These are phyloP conservation scores for Solea solea DNA, from an alignment of 2,113 vertebrate species.

Conservation along the genomic window DNA sequence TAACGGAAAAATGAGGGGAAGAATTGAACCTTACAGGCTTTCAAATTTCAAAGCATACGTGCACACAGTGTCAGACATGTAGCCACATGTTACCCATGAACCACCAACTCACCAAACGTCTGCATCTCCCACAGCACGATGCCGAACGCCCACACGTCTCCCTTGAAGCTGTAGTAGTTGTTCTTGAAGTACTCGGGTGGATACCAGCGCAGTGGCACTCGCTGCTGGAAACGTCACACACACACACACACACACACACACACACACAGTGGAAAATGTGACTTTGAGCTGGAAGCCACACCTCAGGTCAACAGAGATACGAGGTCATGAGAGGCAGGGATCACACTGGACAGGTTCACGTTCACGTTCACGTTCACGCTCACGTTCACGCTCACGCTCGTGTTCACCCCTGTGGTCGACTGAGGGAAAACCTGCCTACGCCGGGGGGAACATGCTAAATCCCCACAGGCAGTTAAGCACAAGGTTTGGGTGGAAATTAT, in stretches of 20 bases:
- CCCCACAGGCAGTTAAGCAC: background rate
- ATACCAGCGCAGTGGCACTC: conserved; percentile 83
- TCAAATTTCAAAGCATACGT: too few relatives aligned
- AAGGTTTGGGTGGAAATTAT: background rate
- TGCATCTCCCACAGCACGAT: conserved; percentile 84
- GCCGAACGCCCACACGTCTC: conserved; percentile 82
- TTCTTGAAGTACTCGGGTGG: conserved; percentile 82
- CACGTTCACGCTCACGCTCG: too few relatives aligned
- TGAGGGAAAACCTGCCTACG: too few relatives aligned
- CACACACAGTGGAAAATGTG: background rate
- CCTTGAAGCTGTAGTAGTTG: conserved; percentile 81
- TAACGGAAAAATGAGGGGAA: too few relatives aligned
- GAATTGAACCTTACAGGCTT: too few relatives aligned
- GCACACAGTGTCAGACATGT: too few relatives aligned
- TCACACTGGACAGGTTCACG: too few relatives aligned
- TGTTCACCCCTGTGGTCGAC: too few relatives aligned
- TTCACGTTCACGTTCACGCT: too few relatives aligned
- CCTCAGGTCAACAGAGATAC: too few relatives aligned
- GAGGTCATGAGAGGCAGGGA: too few relatives aligned
- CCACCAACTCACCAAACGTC: conserved; percentile 75
- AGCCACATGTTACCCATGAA: background rate
- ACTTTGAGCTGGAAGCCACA: too few relatives aligned
- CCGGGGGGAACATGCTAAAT: background rate
- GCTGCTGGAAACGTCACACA: conserved; percentile 55
- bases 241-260: background rate